Base-by-base conservation (phyloP, 2,113 vertebrate genomes). In the Aythya baeri region DNA sequence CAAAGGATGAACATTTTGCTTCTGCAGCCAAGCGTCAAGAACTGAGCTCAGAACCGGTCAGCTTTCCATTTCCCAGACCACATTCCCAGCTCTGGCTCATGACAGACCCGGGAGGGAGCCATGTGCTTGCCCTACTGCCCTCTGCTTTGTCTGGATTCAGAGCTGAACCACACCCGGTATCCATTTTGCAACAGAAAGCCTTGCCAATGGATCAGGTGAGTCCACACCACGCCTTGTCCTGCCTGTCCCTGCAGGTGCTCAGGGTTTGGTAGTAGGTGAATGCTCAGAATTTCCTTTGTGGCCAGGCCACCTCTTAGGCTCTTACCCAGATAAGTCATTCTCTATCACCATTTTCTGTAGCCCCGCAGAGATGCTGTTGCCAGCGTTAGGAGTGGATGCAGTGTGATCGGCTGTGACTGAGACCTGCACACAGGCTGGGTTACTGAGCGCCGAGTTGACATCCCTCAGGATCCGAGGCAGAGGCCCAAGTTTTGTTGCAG, bases 291-390 rank as follows among this genome's bases (percentile, higher is more conserved):
- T 68, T 29, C 80, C 67, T 66, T 43, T 26, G 50, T 16, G 68
- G 74, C 41, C 71, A 63, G 73, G 81, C 65, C 67, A 29, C 57
- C 3, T 15, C 1, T 62, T 8, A 31, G 70, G 74, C 57, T 93
- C 98, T 98, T 98, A 99, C 99, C 99, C 99, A 82, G 99, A 98
- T 18, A 99, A 97, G 74, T 99, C 99, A 11, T 98, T 99, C 96
- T 99, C 99, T 25, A 99, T 99, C 93, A 99, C 98, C 99, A 99
- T 99, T 98, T 99, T 99, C 97, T 99, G 99, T 44, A 99, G 98
- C 55, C 99, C 99, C 0, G 98, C 98, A 2, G 99, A 99, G 97
- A 99, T 98, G 97, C 99, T 99, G 97, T 98, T 98, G 94, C 98
- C 86, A 0, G 99, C 97, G 4, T 93, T 98, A 0, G 99, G 98